Evolutionary conservation across 2,113 vertebrate genomes (phyloP).

Genomic region (Rhineura floridana): DNA sequence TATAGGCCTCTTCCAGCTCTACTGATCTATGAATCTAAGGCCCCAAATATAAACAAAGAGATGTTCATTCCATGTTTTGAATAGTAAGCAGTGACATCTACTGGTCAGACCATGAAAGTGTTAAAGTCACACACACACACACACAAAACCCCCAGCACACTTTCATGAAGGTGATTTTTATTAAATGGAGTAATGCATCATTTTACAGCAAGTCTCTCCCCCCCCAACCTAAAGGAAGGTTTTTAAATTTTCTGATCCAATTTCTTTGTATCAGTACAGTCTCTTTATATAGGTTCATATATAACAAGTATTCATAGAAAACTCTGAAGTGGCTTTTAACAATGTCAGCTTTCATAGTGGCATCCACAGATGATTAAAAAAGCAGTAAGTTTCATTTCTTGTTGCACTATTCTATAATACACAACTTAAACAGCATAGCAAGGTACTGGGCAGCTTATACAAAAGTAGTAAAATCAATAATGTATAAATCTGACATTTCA

Average conservation of each 20-base stretch:
- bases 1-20: no score
- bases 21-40: no score
- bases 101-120: neutral
- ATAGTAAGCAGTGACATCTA: conserved; percentile 12
- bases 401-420: conserved; percentile 80
- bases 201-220: conserved; percentile 90
- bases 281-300: conserved; percentile 84
- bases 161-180: conserved; percentile 89
- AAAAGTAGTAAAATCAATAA: conserved; percentile 80
- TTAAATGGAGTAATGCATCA: conserved; percentile 88
- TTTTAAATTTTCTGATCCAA: conserved; percentile 79
- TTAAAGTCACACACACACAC: conserved; percentile 42
- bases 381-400: conserved; percentile 77
- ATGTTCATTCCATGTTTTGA: neutral
- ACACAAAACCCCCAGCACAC: conserved; percentile 42
- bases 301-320: conserved; percentile 89
- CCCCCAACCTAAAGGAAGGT: conserved; percentile 79
- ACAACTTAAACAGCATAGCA: conserved; percentile 81
- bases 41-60: neutral
- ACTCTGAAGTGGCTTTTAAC: conserved; percentile 85
- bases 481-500: conserved; percentile 78
- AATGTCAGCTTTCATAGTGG: conserved; percentile 84
- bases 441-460: conserved; percentile 79
- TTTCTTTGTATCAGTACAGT: conserved; percentile 81
- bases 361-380: conserved; percentile 80